Evolutionary conservation across 2,113 vertebrate species (phyloP), one percentile per base, ranked within the genome.

Genomic region (Pseudopodoces humilis): DNA sequence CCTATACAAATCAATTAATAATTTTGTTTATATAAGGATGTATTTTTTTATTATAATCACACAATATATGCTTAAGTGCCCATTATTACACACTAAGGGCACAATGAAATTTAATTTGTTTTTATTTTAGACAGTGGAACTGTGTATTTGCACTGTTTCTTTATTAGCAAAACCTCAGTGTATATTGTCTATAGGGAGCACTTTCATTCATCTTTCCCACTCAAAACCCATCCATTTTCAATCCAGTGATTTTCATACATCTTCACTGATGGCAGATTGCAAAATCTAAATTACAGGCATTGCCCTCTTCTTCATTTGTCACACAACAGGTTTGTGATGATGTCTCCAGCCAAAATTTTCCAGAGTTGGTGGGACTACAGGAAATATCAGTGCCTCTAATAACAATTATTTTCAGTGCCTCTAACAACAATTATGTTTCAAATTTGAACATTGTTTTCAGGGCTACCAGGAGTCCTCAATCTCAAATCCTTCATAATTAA

Each of bases 21-120:
- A 96, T 97, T 97, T 91, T 83, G 70, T 95, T 70, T 94, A 80
- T 80, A 88, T 91, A 96, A 96, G 83, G 87, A 94, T 93, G 92
- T 95, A 19, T 20, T 37, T 80, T 96, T 96, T 92, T 89, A 91
- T 90, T 95, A 78, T 95, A 84, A 95, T 95, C 90, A 92, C 77
- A 95, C 93, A 85, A 74, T 88, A 89, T 71, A 27, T 96, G 75
- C 76, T 85, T 80, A 94, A 96, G 74, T 86, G 93, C 87, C 44
- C 63, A 14, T 94, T 95, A 82, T 69, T 95, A 94, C 30, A 49
- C 30, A 24, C 89, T 92, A 81, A 71, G n/a, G 65, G 74, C 65
- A 94, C 55, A 75, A 84, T 93, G 82, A 95, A 97, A 49, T 41
- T n/a, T 49, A 15, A 12, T 39, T 85, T 65, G 15, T 4, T 41